Conservation (phyloP, 2,797 vertebrate genomes). For the Morelia viridis region DNA sequence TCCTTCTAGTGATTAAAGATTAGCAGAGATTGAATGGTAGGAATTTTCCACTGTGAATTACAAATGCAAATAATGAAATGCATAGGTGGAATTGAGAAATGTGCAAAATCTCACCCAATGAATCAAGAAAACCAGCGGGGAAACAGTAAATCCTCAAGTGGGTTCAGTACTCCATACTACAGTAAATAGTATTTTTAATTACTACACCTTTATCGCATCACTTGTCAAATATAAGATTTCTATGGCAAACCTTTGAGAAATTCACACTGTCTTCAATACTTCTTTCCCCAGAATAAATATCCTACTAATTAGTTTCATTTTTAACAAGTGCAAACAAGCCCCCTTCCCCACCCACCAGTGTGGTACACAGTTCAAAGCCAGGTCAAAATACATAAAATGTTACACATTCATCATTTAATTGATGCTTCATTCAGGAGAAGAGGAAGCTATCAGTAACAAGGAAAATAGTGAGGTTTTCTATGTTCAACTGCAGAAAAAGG, state of each 20-base stretch:
- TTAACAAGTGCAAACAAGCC: slow-evolving; percentile 50
- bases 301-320: slow-evolving; percentile 62
- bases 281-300: slow-evolving; percentile 55
- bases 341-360: slow-evolving; percentile 33
- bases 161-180: background rate
- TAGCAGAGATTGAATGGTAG: background rate
- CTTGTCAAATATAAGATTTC: slow-evolving; percentile 45
- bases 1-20: slow-evolving; percentile 11
- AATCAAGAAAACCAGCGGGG: background rate
- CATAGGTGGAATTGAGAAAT: background rate
- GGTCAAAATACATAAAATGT: slow-evolving; percentile 66
- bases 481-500: slow-evolving; percentile 65
- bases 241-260: slow-evolving; percentile 61
- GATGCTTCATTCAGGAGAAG: slow-evolving; percentile 71
- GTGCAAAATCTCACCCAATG: slow-evolving; percentile 15
- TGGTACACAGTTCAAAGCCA: slow-evolving; percentile 58
- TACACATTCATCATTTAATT: slow-evolving; percentile 67
- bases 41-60: background rate
- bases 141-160: background rate
- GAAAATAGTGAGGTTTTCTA: slow-evolving; percentile 72
- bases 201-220: slow-evolving; percentile 35
- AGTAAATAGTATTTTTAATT: slow-evolving; percentile 39
- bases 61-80: slow-evolving; percentile 22
- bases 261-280: slow-evolving; percentile 40
- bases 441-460: slow-evolving; percentile 69